Evolutionary conservation across 1,140 invertebrate species (phyloP), one percentile per base, ranked within the genome.

Genomic region (Cyclina sinensis): DNA sequence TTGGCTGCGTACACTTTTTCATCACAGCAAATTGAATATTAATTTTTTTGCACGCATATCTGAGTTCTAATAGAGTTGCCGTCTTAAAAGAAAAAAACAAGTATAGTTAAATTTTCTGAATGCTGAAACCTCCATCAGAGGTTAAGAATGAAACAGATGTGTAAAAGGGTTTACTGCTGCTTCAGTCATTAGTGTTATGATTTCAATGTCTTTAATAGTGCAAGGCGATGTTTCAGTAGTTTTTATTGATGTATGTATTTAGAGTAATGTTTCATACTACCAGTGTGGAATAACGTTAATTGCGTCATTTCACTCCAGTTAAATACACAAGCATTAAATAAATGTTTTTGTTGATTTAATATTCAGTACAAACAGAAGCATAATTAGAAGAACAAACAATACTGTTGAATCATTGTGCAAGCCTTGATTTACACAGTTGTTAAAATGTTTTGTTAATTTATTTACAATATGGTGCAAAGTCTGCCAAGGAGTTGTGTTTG

Each of bases 21-120:
- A 70, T 70, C 18, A 70, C 65, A 12, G 35, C 65, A 70, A 70
- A 70, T 70, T 70, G 65, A 70, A 39, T 37, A 70, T 70, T 37
- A 70, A 70, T 70, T 70, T 70, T 65, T 70, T 70, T 70, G 35
- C 37, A 70, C 24, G 16, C 65, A 37, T 39, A 70, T 37, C 11
- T 18, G 27, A 65, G 32, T 65, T 14, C 51, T 14, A n/a, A n/a
- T n/a, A n/a, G n/a, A n/a, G n/a, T n/a, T n/a, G n/a, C n/a, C n/a
- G n/a, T n/a, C n/a, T n/a, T n/a, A n/a, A n/a, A n/a, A n/a, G n/a
- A n/a, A n/a, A n/a, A n/a, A n/a, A n/a, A n/a, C n/a, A n/a, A n/a
- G 51, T 57, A 57, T 9, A 14, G 24, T 62, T 27, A 18, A 62
- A 24, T 62, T 62, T n/a, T 4, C 57, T 14, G 18, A 62, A 62